These are phyloP conservation scores for Sciurus carolinensis DNA, from an alignment of 2,797 vertebrate genomes.

Conservation along the genomic window DNA sequence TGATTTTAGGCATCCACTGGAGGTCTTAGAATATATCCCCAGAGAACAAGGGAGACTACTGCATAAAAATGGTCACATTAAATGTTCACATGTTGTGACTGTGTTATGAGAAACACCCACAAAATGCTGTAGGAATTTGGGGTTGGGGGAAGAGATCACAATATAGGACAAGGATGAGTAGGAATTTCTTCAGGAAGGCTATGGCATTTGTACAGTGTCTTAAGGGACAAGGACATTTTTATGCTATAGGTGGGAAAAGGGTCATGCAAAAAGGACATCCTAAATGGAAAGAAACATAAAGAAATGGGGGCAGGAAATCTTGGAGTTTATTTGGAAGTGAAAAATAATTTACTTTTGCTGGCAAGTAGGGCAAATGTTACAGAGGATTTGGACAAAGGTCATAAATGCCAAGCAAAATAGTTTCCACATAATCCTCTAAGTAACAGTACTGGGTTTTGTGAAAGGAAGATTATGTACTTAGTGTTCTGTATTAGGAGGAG, in stretches of 20 bases:
- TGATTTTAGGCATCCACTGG: neutral
- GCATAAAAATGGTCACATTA: neutral
- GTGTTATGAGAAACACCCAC: neutral
- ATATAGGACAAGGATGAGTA: neutral
- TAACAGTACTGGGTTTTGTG: conserved; percentile 22
- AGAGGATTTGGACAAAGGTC: neutral
- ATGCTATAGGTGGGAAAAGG: neutral
- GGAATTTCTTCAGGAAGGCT: neutral
- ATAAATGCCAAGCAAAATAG: conserved; percentile 19
- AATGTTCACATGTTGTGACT: neutral
- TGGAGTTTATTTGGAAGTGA: neutral
- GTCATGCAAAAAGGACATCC: neutral
- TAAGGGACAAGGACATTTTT: neutral
- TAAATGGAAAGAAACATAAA: neutral
- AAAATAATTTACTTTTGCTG: conserved; percentile 43
- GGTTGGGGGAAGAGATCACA: neutral
- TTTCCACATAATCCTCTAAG: conserved; percentile 32
- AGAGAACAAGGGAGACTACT: neutral
- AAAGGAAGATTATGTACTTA: conserved; percentile 4
- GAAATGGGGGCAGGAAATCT: neutral
- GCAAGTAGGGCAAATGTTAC: neutral
- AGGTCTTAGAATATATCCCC: neutral
- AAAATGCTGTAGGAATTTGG: neutral
- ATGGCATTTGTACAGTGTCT: neutral
- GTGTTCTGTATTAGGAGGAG: conserved; percentile 55